These are phyloP conservation scores for Ennomos erosarius DNA, from an alignment of 2,888 invertebrate species.

Conservation along the genomic window DNA sequence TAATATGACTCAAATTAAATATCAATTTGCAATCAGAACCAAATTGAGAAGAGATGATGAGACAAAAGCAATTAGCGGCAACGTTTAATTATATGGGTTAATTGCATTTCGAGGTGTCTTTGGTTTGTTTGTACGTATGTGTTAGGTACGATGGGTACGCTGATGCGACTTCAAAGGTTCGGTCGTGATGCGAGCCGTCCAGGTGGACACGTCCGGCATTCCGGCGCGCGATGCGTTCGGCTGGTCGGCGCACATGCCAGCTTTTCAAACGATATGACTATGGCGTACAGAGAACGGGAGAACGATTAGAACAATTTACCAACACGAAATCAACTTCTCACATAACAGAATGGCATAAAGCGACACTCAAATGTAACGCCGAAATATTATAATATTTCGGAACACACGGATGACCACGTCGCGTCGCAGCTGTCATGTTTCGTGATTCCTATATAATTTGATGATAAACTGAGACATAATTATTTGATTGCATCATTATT, in stretches of 20 bases:
- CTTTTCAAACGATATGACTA: slow-evolving; percentile 51
- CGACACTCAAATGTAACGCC: slow-evolving; percentile 25
- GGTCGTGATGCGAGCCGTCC: slow-evolving; percentile 61
- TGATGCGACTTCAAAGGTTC: slow-evolving; percentile 63
- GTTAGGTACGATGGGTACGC: slow-evolving; percentile 47
- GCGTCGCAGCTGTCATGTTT: too few species aligned
- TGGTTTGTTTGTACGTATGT: slow-evolving; percentile 47
- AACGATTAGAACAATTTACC: slow-evolving; percentile 54
- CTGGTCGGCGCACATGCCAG: slow-evolving; percentile 58
- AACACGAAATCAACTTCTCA: slow-evolving; percentile 57
- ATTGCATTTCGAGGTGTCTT: slow-evolving; percentile 54
- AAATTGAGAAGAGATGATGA: slow-evolving; percentile 37
- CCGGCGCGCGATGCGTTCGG: slow-evolving; percentile 45
- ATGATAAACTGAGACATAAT: too few species aligned
- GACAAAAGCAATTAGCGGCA: slow-evolving; percentile 53
- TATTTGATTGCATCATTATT: too few species aligned
- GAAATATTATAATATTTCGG: slow-evolving; percentile 11
- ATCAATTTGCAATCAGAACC: slow-evolving; percentile 38
- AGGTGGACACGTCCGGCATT: slow-evolving; percentile 71
- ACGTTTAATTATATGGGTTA: slow-evolving; percentile 57
- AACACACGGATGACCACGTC: too few species aligned
- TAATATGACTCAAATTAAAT: slow-evolving; percentile 29
- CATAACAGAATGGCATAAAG: slow-evolving; percentile 35
- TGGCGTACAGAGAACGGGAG: slow-evolving; percentile 49
- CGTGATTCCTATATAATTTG: too few species aligned